These are phyloP conservation scores for Caenorhabditis zanzibari DNA, from an alignment of 2,888 invertebrate genomes.

Conservation along the genomic window DNA sequence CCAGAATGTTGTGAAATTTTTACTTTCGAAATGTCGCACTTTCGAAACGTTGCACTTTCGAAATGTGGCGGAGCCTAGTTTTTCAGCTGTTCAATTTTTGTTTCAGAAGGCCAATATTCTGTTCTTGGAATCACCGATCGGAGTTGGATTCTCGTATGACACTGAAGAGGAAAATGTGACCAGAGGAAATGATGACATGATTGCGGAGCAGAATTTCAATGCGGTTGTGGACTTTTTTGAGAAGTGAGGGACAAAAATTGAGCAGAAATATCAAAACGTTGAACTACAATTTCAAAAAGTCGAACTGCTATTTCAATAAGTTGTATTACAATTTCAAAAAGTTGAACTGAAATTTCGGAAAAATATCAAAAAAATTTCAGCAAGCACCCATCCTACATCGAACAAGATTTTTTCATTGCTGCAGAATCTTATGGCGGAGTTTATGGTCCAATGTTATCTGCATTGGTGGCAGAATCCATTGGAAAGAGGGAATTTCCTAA, in stretches of 20 bases:
- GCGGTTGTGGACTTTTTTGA: slow-evolving; percentile 85
- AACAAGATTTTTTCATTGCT: slow-evolving; percentile 84
- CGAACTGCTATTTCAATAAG: too few species aligned
- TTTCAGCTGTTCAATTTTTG: too few species aligned
- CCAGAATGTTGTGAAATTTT: too few species aligned
- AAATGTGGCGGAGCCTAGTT: too few species aligned
- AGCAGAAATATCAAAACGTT: too few species aligned
- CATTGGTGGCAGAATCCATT: slow-evolving; percentile 79
- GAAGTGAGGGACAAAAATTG: too few species aligned
- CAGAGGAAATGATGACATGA: slow-evolving; percentile 73
- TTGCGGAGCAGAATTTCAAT: slow-evolving; percentile 84
- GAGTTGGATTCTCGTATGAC: slow-evolving; percentile 83
- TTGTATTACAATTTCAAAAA: not conserved
- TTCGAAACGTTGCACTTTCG: too few species aligned
- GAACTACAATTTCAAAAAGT: too few species aligned
- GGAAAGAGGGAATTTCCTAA: slow-evolving; percentile 62
- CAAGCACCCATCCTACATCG: slow-evolving; percentile 83
- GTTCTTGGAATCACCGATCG: slow-evolving; percentile 85
- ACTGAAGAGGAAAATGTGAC: slow-evolving; percentile 44
- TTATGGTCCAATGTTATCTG: slow-evolving; percentile 84
- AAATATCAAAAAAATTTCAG: slow-evolving; percentile 55
- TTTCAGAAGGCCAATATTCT: slow-evolving; percentile 85
- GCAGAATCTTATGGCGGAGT: slow-evolving; percentile 85
- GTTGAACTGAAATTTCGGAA: too few species aligned
- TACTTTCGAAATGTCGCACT: too few species aligned